Evolutionary conservation across 2,797 vertebrate genomes (phyloP).

Genomic region (Diglossa cyanea): DNA sequence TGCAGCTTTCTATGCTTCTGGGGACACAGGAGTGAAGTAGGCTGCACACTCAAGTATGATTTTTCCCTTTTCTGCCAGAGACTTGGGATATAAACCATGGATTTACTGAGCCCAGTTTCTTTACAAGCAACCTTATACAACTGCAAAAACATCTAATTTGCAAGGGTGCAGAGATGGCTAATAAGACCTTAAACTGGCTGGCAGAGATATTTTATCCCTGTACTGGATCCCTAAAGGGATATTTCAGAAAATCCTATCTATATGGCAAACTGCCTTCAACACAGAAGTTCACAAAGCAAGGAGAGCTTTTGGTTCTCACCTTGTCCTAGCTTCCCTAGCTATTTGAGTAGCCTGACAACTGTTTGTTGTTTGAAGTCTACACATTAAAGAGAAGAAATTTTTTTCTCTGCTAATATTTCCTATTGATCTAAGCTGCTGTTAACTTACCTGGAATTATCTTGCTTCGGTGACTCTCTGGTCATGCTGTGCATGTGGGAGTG

Average conservation of each 20-base stretch:
- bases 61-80: background rate
- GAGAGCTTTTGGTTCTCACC: background rate
- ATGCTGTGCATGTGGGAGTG: background rate
- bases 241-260: background rate
- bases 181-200: background rate
- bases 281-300: background rate
- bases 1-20: background rate
- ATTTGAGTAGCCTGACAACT: background rate
- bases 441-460: conserved; percentile 31
- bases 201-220: background rate
- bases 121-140: background rate
- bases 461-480: conserved; percentile 23
- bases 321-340: background rate
- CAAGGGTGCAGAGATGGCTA: background rate
- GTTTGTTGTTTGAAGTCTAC: background rate
- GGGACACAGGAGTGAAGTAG: background rate
- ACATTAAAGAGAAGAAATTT: background rate
- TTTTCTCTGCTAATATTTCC: background rate
- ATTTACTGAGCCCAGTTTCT: background rate
- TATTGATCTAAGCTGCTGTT: background rate
- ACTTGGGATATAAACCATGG: background rate
- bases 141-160: background rate
- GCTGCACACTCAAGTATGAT: background rate
- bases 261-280: background rate
- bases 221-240: background rate